Evolutionary conservation across 2,888 invertebrate species (phyloP).

Genomic region (Limnephilus rhombicus): DNA sequence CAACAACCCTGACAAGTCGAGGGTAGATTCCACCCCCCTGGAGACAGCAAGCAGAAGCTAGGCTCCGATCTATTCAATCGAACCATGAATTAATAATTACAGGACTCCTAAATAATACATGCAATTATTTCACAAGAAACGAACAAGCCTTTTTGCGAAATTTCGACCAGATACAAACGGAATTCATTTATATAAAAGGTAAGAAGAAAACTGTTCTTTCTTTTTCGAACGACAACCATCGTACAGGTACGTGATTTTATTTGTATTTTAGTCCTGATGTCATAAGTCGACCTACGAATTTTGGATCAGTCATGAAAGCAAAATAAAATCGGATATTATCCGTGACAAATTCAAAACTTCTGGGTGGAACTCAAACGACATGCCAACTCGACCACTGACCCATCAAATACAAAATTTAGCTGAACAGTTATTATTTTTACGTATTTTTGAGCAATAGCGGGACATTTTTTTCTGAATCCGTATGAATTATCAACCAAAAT

Average conservation of each 20-base stretch:
- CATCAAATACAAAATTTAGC: no score
- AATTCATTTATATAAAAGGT: neutral
- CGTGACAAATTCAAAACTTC: no score
- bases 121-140: neutral
- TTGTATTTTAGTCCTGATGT: no score
- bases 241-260: neutral
- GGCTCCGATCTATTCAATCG: neutral
- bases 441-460: no score
- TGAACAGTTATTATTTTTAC: no score
- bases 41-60: neutral
- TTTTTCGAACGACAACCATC: neutral
- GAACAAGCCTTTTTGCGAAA: neutral
- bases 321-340: no score
- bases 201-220: neutral
- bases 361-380: no score
- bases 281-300: no score
- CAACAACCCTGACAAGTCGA: neutral
- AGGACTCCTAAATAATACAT: neutral
- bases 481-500: no score
- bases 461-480: no score
- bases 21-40: neutral
- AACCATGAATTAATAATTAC: neutral
- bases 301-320: no score
- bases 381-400: no score
- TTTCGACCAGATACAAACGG: neutral